Conservation (phyloP, 1,140 invertebrate genomes). For the Neotoxoptera formosana region DNA sequence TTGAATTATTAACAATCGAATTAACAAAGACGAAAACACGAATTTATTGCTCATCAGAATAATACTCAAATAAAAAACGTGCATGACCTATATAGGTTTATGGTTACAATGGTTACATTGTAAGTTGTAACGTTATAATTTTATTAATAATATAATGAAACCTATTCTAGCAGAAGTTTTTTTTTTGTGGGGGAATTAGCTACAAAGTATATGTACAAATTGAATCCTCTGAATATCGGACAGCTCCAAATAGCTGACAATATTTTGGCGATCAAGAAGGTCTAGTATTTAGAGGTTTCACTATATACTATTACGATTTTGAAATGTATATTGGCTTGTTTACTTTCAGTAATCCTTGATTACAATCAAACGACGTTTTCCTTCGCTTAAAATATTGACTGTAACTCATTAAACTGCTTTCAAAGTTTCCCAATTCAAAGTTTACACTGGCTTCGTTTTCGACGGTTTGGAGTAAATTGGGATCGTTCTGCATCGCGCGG, state of each 20-base stretch:
- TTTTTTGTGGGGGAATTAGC: not conserved
- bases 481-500: not conserved
- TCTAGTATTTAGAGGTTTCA: not conserved
- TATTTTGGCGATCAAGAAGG: not conserved
- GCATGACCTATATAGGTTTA: too few relatives aligned
- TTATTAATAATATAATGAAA: not conserved
- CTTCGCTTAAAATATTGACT: not conserved
- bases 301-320: not conserved
- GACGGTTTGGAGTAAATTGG: not conserved
- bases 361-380: not conserved
- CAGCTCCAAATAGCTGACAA: not conserved
- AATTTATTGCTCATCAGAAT: not conserved
- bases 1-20: not conserved
- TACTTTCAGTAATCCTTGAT: not conserved
- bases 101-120: not conserved
- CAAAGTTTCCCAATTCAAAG: slow-evolving; percentile 45
- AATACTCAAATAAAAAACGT: not conserved
- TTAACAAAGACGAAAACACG: not conserved
- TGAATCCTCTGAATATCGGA: not conserved
- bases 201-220: not conserved
- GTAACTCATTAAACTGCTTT: slow-evolving; percentile 7
- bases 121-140: not conserved
- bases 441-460: not conserved
- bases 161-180: not conserved
- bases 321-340: not conserved